Base-by-base conservation (phyloP, 1,140 invertebrate genomes). In the Cyrtorhinus lividipennis region DNA sequence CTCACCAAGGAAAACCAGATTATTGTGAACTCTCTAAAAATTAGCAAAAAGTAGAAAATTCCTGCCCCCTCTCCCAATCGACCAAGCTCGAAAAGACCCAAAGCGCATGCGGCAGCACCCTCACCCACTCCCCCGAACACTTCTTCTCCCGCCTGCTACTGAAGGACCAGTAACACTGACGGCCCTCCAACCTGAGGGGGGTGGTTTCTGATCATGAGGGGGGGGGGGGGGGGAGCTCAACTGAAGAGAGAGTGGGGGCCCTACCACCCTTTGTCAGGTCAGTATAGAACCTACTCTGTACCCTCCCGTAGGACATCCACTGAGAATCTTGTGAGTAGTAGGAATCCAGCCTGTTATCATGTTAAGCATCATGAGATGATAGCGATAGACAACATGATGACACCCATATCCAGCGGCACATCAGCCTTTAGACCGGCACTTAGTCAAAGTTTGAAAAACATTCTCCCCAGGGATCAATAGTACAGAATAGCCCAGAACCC, bases 281-380 rank as follows among this genome's bases (percentile, higher is more conserved):
- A 53, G 48, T 53, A n/a, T n/a, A n/a, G n/a, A n/a, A 53, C 48
- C 48, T 53, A 15, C 48, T 53, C 10, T 20, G 48, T 53, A 53
- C 48, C 48, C 48, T n/a, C 48, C 20, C 20, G 18, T 53, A 53
- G 48, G 48, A 53, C 48, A 53, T 15, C 48, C 48, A 53, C 48
- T 53, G 48, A 53, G 48, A n/a, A n/a, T n/a, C 48, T 53, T 20
- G 48, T 53, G 48, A 53, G 48, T 53, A 53, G 20, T 53, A 53
- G 48, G 48, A 53, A n/a, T n/a, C n/a, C n/a, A n/a, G n/a, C n/a
- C n/a, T n/a, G n/a, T n/a, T n/a, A n/a, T n/a, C n/a, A n/a, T n/a
- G n/a, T n/a, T n/a, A n/a, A n/a, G n/a, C n/a, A n/a, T n/a, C n/a
- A n/a, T n/a, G n/a, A n/a, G 48, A 53, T 53, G 48, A 20, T 53